Conservation (phyloP, 2,113 vertebrate genomes). For the Rhinogobius similis region DNA sequence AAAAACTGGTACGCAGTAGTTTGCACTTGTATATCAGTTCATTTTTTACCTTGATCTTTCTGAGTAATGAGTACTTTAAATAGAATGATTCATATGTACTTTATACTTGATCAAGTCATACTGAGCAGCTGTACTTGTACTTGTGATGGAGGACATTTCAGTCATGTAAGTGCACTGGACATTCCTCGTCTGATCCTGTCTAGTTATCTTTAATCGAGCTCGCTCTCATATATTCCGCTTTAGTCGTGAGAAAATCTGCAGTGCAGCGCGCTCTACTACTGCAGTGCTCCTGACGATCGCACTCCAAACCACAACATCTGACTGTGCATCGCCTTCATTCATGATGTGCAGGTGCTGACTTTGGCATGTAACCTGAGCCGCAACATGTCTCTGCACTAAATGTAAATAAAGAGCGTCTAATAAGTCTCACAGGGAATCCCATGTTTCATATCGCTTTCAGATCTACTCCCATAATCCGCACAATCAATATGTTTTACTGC, state of each 20-base stretch:
- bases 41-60: too few relatives aligned
- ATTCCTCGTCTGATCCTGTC: too few relatives aligned
- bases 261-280: neutral
- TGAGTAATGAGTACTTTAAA: too few relatives aligned
- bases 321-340: neutral
- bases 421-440: neutral
- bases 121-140: too few relatives aligned
- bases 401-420: neutral
- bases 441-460: neutral
- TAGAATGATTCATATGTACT: too few relatives aligned
- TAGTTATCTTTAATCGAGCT: neutral
- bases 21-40: too few relatives aligned
- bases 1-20: too few relatives aligned
- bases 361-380: neutral
- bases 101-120: too few relatives aligned
- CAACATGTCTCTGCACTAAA: neutral
- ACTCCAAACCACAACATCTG: neutral
- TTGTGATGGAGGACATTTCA: too few relatives aligned
- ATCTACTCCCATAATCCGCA: constrained; percentile 3
- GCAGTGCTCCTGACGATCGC: neutral
- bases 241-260: neutral
- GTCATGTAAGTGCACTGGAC: too few relatives aligned
- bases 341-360: neutral
- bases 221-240: neutral
- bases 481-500: constrained; percentile 16